These are phyloP conservation scores for Auanema sp. DNA, from an alignment of 2,888 invertebrate species.

Conservation along the genomic window DNA sequence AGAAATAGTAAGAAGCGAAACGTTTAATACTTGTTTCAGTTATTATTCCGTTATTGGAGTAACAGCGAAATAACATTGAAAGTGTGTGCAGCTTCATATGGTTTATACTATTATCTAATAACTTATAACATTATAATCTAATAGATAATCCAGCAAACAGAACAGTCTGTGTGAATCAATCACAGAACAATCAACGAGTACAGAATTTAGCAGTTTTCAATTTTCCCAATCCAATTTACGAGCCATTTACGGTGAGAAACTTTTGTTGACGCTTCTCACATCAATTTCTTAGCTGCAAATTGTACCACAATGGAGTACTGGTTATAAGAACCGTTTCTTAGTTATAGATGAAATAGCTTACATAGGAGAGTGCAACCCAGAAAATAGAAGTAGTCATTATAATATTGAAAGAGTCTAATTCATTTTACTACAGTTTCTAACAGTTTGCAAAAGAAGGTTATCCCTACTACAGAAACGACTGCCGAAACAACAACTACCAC, in stretches of 20 bases:
- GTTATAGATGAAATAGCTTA: conserved; percentile 62
- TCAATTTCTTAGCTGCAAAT: conserved; percentile 80
- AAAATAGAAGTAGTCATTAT: not conserved
- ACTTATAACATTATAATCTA: conserved; percentile 2
- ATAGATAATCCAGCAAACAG: conserved; percentile 29
- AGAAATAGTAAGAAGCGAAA: not conserved
- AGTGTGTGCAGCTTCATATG: conserved; percentile 44
- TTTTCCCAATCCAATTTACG: conserved; percentile 43
- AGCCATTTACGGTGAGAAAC: conserved; percentile 51
- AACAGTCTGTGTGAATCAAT: conserved; percentile 40
- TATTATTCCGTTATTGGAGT: conserved; percentile 61
- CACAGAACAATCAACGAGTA: conserved; percentile 22
- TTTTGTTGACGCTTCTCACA: conserved; percentile 61
- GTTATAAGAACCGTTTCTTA: conserved; percentile 48
- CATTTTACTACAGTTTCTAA: not conserved
- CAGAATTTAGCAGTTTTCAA: conserved; percentile 56
- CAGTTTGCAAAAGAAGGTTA: not conserved
- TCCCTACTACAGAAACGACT: conserved; percentile 16
- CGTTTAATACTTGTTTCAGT: conserved; percentile 25
- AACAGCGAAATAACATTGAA: conserved; percentile 58
- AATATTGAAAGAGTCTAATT: not conserved
- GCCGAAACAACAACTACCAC: conserved; percentile 8
- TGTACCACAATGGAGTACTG: conserved; percentile 74
- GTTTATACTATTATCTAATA: not conserved
- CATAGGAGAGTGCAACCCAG: conserved; percentile 51